Evolutionary conservation across 2,888 invertebrate genomes (phyloP).

Genomic region (Unio delphinus): DNA sequence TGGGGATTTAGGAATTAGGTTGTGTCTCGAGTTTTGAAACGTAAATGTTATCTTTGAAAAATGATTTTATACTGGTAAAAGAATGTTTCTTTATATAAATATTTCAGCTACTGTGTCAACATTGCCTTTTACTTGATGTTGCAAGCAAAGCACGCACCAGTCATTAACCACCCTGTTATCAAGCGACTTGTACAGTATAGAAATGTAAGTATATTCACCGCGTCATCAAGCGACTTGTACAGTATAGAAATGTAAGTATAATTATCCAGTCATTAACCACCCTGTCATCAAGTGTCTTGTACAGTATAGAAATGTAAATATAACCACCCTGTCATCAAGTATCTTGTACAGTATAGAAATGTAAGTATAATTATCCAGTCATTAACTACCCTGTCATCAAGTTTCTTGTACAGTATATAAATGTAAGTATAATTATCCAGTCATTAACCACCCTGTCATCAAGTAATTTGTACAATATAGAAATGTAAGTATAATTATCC

Average conservation of each 20-base stretch:
- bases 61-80: background rate
- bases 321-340: too few species aligned
- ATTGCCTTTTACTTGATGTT: conserved; percentile 88
- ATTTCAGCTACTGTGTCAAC: conserved; percentile 87
- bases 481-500: conserved; percentile 77
- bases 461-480: conserved; percentile 85
- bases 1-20: too few species aligned
- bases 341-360: too few species aligned
- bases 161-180: conserved; percentile 90
- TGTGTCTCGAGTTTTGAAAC: too few species aligned
- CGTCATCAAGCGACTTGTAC: conserved; percentile 87
- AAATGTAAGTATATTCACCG: conserved; percentile 77
- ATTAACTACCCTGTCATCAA: too few species aligned
- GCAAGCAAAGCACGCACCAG: conserved; percentile 81
- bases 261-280: too few species aligned
- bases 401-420: too few species aligned
- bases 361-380: too few species aligned
- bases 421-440: conserved; percentile 82
- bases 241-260: conserved; percentile 75
- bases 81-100: conserved; percentile 10
- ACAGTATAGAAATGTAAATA: too few species aligned
- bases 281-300: too few species aligned
- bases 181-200: conserved; percentile 85
- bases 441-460: conserved; percentile 90
- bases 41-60: too few species aligned